Base-by-base conservation (phyloP, 2,113 vertebrate species). In the Geothlypis trichas region DNA sequence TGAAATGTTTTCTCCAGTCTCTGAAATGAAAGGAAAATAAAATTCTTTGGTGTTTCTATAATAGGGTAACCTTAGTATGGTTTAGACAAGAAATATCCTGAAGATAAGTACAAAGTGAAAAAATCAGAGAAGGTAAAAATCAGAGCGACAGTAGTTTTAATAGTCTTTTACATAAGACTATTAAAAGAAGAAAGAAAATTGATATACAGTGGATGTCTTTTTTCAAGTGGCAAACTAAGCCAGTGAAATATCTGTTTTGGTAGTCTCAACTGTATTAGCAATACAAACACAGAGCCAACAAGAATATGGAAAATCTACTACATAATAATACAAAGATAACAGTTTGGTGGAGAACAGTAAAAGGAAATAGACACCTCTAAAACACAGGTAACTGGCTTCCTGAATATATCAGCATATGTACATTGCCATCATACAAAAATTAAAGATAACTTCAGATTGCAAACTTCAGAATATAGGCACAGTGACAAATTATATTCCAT, bases 131-230 rank as follows among this genome's bases (percentile, higher is more conserved):
- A 63, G 23, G 13, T 19, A 66, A 28, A 75, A 59, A 67, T n/a
- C 17, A 92, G 11, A 49, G 24, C 39, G 81, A 37, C 4, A 6
- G 31, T n/a, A n/a, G 13, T 75, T 90, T 79, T 59, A 82, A 31
- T 15, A 87, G 9, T 31, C 37, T 63, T 85, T 63, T 54, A 39
- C 15, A 1, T 33, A 28, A 27, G 7, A 73, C 6, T 22, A 7
- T 31, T 61, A 46, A 54, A 92, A 77, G 10, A 57, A 57, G 24
- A 73, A 55, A 46, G 13, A 68, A 77, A 41, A 55, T 15, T 30
- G 0, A 6, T 62, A 13, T n/a, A 26, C 1, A 57, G 52, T 31
- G 4, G 5, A 51, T 21, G 2, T 12, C 7, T 65, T 19, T 57
- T 87, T 89, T 42, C 23, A 68, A 23, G 18, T 44, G 37, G 46